phyloP scores from a whole-genome alignment of 2,888 invertebrate genomes.

The Drosophila histrio region DNA sequence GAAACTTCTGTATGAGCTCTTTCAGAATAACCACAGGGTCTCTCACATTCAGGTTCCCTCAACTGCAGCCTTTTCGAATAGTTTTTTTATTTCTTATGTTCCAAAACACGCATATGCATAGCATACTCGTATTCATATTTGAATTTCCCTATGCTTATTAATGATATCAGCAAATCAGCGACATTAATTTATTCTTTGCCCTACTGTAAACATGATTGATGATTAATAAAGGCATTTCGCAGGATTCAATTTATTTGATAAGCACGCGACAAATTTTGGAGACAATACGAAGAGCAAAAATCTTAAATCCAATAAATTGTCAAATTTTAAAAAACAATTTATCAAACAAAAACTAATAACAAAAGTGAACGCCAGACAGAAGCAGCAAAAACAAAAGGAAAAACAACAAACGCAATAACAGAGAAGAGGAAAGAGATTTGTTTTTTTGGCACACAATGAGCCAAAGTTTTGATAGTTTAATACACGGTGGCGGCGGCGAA shows the following conservation, averaged over 20 bases:
- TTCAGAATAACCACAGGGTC: too few relatives aligned
- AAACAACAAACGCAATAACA: slow-evolving; percentile 5
- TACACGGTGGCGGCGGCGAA: slow-evolving; percentile 64
- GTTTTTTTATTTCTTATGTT: neutral
- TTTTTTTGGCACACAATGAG: slow-evolving; percentile 72
- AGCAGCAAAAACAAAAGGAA: slow-evolving; percentile 3
- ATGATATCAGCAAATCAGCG: slow-evolving; percentile 10
- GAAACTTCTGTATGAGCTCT: too few relatives aligned
- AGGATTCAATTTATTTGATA: neutral
- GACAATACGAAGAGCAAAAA: neutral
- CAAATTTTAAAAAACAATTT: slow-evolving; percentile 23
- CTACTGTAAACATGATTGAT: slow-evolving; percentile 10
- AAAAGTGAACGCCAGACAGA: slow-evolving; percentile 28
- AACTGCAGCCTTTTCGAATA: too few relatives aligned
- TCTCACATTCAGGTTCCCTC: too few relatives aligned
- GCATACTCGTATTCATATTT: neutral
- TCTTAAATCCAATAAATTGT: slow-evolving; percentile 1
- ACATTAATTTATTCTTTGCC: neutral
- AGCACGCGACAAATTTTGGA: slow-evolving; percentile 11
- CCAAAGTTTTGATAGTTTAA: slow-evolving; percentile 82
- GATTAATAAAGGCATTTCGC: slow-evolving; percentile 3
- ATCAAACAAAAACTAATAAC: slow-evolving; percentile 38
- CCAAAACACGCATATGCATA: neutral
- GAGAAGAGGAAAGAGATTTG: slow-evolving; percentile 6
- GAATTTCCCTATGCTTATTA: neutral